Base-by-base conservation (phyloP, 2,888 invertebrate genomes). In the Coelinius sp. region DNA sequence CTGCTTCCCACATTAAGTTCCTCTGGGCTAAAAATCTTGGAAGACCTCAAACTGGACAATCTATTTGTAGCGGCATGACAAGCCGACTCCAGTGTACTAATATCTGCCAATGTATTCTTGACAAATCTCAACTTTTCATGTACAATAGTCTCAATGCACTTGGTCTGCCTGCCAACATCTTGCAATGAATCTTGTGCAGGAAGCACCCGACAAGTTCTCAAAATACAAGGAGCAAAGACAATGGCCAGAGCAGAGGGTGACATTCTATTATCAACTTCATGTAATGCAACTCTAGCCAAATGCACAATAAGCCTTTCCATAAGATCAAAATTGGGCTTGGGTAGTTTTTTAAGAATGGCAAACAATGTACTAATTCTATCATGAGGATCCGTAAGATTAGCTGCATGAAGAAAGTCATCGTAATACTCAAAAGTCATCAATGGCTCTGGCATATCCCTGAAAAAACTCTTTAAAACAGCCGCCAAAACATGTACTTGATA, bases 261-360 rank as follows among this genome's bases (percentile, higher is more conserved):
- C 98, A 98, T 98, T 78, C 96, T 90, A 89, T 97, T 98, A 77
- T 93, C 94, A 76, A 94, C 92, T 88, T 97, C 97, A 81, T 95
- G 93, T 31, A 94, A 89, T 0, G 97, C 96, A 17, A 97, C 95
- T 82, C 97, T 91, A 38, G 97, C 96, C 81, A 97, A 89, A 88
- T 98, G 98, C 85, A 97, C 97, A 88, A 97, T 95, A 78, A 98
- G 89, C 78, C 97, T 91, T 88, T 97, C 97, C 90, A 97, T 94
- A 66, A 97, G 90, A 88, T 95, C 95, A 86, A 95, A 96, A 88
- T 98, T 97, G 1, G 93, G 91, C 83, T 94, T 94, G 2, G 97
- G 97, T 77, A 98, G 89, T 88, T 97, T 95, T 84, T 95, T 95
- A 79, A 97, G 89, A 82, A 97, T 94, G 56, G 94, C 93, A 86